phyloP scores from a whole-genome alignment of 2,888 invertebrate genomes.

The Lomographa bimaculata region DNA sequence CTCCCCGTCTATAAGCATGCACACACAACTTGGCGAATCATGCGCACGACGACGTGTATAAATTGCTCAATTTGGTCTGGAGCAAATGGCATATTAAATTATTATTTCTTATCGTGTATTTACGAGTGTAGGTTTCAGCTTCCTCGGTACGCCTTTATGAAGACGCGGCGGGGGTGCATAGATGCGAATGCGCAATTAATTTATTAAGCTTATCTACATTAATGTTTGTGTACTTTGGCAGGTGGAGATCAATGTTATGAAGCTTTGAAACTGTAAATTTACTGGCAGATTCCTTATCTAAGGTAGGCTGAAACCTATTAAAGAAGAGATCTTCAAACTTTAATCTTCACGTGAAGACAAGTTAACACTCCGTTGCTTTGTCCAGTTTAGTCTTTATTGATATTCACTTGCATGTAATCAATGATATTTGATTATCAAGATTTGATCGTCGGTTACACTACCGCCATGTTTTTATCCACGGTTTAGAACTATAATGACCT shows the following conservation, averaged over 20 bases:
- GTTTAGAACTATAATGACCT: too few relatives aligned
- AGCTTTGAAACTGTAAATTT: too few relatives aligned
- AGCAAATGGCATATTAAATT: constrained; percentile 74
- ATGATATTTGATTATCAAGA: too few relatives aligned
- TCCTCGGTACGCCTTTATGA: constrained; percentile 59
- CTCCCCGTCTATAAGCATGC: constrained; percentile 33
- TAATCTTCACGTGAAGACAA: too few relatives aligned
- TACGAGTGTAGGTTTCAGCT: constrained; percentile 45
- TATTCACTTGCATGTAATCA: too few relatives aligned
- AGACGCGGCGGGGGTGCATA: constrained; percentile 49
- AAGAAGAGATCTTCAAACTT: too few relatives aligned
- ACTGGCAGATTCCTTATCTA: too few relatives aligned
- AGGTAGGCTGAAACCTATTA: too few relatives aligned
- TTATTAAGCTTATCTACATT: constrained; percentile 19
- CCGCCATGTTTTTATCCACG: too few relatives aligned
- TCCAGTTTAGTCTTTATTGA: too few relatives aligned
- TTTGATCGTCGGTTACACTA: too few relatives aligned
- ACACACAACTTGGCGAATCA: constrained; percentile 36
- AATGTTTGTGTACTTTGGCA: constrained; percentile 9
- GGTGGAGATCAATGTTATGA: constrained; percentile 3
- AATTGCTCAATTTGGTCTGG: constrained; percentile 75
- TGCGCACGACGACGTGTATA: constrained; percentile 54
- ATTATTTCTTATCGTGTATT: constrained; percentile 59
- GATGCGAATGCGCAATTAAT: constrained; percentile 28
- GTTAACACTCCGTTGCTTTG: too few relatives aligned